Conservation (phyloP, 2,113 vertebrate genomes). For the Galemys pyrenaicus region DNA sequence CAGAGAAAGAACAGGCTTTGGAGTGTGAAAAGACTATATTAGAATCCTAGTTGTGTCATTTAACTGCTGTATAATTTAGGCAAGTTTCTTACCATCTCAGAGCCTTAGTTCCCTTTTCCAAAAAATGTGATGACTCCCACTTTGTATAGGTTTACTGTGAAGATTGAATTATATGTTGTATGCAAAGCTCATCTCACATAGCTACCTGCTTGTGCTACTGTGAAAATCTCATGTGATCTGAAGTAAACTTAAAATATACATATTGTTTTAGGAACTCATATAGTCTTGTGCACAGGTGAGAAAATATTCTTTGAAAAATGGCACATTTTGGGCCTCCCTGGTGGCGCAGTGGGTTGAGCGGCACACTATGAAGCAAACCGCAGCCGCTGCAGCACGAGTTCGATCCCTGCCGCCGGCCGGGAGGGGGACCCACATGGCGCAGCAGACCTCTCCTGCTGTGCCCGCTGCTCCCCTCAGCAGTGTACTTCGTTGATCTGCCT, state of each 20-base stretch:
- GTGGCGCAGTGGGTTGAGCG: no score
- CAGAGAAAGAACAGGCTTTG: background rate
- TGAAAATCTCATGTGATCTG: background rate
- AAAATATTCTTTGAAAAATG: constrained; percentile 38
- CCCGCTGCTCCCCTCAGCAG: no score
- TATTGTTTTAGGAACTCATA: constrained; percentile 16
- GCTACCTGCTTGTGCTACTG: background rate
- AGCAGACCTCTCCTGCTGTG: no score
- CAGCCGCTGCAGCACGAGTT: no score
- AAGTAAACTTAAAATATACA: background rate
- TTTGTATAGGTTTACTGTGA: background rate
- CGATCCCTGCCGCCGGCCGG: no score
- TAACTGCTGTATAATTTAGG: background rate
- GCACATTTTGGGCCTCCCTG: no score
- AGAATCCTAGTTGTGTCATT: background rate
- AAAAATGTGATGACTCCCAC: background rate
- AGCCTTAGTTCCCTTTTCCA: background rate
- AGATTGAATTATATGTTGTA: background rate
- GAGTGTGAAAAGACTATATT: background rate
- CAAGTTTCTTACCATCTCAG: background rate
- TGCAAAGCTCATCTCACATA: background rate
- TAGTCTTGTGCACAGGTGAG: background rate
- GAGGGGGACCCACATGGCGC: no score
- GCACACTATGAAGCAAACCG: no score
- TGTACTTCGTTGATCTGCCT: no score